phyloP scores from a whole-genome alignment of 2,888 invertebrate genomes.

The Bruchidius siliquastri region DNA sequence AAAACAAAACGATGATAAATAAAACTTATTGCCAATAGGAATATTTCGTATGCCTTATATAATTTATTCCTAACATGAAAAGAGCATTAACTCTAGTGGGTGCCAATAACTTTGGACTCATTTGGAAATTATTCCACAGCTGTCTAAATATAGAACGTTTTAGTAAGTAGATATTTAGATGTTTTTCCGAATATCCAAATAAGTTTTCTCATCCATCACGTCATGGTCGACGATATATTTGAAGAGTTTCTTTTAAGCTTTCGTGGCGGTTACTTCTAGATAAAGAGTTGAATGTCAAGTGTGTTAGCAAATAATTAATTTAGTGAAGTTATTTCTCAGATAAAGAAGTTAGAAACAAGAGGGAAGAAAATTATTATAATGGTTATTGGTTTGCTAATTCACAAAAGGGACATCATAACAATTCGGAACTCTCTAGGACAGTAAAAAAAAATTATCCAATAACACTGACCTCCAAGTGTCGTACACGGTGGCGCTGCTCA shows the following conservation, averaged over 20 bases:
- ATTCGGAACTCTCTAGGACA: too few relatives aligned
- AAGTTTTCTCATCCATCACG: neutral
- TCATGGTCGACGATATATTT: neutral
- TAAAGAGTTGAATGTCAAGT: too few relatives aligned
- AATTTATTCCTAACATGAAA: neutral
- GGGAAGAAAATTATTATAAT: too few relatives aligned
- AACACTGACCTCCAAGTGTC: too few relatives aligned
- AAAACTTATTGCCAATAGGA: neutral
- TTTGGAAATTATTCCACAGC: neutral
- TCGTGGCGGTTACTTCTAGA: too few relatives aligned
- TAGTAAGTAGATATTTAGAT: neutral
- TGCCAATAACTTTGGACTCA: neutral
- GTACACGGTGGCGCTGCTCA: too few relatives aligned
- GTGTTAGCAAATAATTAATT: too few relatives aligned
- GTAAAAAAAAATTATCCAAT: too few relatives aligned
- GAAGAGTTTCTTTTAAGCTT: neutral
- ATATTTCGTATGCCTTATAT: neutral
- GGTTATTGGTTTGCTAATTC: too few relatives aligned
- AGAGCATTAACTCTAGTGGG: neutral
- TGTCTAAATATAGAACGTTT: neutral
- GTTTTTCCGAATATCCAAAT: neutral
- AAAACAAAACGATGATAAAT: neutral
- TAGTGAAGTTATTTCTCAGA: too few relatives aligned
- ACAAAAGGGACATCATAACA: too few relatives aligned
- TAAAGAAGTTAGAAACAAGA: too few relatives aligned